These are phyloP conservation scores for Stegodyphus mimosarum DNA, from an alignment of 1,140 invertebrate genomes.

Conservation along the genomic window DNA sequence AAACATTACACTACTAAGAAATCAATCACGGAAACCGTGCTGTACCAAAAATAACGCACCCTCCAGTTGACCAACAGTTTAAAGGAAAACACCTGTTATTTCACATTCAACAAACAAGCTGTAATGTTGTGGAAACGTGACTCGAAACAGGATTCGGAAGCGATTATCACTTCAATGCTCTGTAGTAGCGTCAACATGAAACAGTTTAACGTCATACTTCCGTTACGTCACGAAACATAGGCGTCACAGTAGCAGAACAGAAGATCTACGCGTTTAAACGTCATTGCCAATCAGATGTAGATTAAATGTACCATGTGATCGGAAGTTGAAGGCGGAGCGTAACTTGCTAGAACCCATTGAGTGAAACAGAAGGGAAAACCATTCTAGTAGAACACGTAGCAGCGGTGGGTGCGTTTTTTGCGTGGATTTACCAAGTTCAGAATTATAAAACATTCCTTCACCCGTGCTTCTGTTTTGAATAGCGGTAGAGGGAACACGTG, in stretches of 20 bases:
- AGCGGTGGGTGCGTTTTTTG: constrained; percentile 17
- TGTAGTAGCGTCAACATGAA: neutral
- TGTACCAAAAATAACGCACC: too few relatives aligned
- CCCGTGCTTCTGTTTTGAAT: constrained; percentile 5
- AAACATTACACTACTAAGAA: too few relatives aligned
- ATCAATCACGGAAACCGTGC: too few relatives aligned
- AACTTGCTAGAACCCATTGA: constrained; percentile 38
- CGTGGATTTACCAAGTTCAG: constrained; percentile 30
- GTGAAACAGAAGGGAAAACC: constrained; percentile 51
- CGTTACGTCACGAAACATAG: constrained; percentile 15
- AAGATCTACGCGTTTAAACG: neutral
- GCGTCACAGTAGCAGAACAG: constrained; percentile 28
- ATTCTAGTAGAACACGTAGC: constrained; percentile 27
- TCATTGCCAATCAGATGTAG: constrained; percentile 40
- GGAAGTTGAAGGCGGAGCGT: constrained; percentile 48
- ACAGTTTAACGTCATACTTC: constrained; percentile 17
- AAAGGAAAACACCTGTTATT: too few relatives aligned
- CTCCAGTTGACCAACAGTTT: too few relatives aligned
- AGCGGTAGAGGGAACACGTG: neutral
- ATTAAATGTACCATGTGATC: constrained; percentile 36
- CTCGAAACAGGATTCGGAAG: neutral
- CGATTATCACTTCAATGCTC: neutral
- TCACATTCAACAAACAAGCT: too few relatives aligned
- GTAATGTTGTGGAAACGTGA: too few relatives aligned
- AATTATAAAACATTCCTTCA: constrained; percentile 32